Conservation (phyloP, 2,888 invertebrate genomes). For the Euclidia mi region DNA sequence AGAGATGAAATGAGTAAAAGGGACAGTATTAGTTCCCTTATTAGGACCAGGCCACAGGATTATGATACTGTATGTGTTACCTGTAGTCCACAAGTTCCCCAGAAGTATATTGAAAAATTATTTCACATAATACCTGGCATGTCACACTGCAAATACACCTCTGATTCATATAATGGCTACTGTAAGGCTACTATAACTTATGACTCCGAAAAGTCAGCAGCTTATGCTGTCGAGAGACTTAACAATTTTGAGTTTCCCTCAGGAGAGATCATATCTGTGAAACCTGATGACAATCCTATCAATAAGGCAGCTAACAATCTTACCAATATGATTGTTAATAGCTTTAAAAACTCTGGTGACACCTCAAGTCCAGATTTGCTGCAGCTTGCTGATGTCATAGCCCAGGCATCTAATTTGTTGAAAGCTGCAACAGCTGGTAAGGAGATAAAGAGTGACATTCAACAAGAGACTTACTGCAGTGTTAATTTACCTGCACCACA, state of each 20-base stretch:
- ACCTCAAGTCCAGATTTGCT: conserved; percentile 87
- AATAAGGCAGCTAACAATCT: conserved; percentile 78
- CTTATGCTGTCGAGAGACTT: conserved; percentile 94
- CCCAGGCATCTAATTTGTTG: conserved; percentile 93
- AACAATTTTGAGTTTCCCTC: conserved; percentile 98
- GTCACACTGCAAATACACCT: conserved; percentile 80
- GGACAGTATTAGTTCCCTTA: conserved; percentile 55
- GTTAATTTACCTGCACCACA: conserved; percentile 93
- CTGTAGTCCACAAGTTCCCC: conserved; percentile 92
- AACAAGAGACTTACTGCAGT: conserved; percentile 86
- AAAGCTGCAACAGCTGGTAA: conserved; percentile 90
- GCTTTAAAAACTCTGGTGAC: conserved; percentile 78
- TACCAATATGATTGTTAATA: conserved; percentile 73
- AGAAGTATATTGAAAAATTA: conserved; percentile 94
- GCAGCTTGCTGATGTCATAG: conserved; percentile 94
- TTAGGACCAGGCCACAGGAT: conserved; percentile 74
- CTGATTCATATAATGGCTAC: conserved; percentile 84
- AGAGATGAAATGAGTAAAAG: conserved; percentile 50
- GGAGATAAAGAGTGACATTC: conserved; percentile 51
- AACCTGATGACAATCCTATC: conserved; percentile 89
- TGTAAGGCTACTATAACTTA: conserved; percentile 80
- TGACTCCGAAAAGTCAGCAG: conserved; percentile 74
- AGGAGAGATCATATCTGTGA: conserved; percentile 94
- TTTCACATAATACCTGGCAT: conserved; percentile 95
- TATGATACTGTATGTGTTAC: conserved; percentile 92